phyloP scores from a whole-genome alignment of 23 tunicate species.

The Styela plicata region DNA sequence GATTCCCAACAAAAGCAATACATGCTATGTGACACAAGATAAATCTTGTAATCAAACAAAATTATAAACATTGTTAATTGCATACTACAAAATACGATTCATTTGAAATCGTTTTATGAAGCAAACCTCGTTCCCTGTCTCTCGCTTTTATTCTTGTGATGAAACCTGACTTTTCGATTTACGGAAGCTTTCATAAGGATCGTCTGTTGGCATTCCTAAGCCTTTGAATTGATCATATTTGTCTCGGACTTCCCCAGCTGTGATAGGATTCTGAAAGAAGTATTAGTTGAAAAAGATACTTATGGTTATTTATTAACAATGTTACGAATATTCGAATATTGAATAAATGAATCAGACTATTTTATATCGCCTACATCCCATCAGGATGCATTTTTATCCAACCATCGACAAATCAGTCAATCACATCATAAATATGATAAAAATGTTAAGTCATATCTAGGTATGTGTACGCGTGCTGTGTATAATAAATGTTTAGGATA shows the following conservation, averaged over 20 bases:
- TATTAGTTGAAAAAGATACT: too few species aligned
- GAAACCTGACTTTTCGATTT: constrained; percentile 81
- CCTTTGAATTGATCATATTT: constrained; percentile 96
- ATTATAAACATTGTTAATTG: background rate
- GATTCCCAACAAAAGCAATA: too few species aligned
- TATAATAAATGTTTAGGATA: too few species aligned
- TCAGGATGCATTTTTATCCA: too few species aligned
- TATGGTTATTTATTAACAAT: background rate
- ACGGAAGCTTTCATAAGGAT: constrained; percentile 88
- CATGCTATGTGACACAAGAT: too few species aligned
- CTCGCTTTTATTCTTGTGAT: constrained; percentile 63
- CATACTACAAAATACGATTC: background rate
- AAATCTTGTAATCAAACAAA: background rate
- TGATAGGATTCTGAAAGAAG: constrained; percentile 68
- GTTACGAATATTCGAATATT: too few species aligned
- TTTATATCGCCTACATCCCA: too few species aligned
- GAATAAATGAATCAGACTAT: too few species aligned
- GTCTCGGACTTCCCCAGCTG: constrained; percentile 75
- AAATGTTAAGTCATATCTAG: too few species aligned
- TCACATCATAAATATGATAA: too few species aligned
- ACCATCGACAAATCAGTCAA: too few species aligned
- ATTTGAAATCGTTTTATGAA: background rate
- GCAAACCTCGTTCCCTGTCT: constrained; percentile 22
- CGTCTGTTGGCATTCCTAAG: constrained; percentile 78
- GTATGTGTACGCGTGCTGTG: too few species aligned